Evolutionary conservation across 2,888 invertebrate genomes (phyloP).

Genomic region (Tetropium fuscum): DNA sequence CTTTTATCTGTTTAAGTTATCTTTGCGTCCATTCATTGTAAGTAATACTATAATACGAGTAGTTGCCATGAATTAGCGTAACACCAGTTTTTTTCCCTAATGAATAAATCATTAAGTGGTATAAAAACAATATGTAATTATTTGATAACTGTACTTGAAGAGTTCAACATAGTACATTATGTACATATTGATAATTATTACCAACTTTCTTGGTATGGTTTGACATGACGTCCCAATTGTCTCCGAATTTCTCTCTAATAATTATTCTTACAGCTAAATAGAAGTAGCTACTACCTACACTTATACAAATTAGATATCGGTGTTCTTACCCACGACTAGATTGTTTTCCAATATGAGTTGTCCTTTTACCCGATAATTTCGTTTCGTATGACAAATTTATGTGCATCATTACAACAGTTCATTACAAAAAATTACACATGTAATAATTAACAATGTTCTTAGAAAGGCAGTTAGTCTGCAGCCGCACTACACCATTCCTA

Average conservation of each 20-base stretch:
- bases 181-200: no score
- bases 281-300: slow-evolving; percentile 22
- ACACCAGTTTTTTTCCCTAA: no score
- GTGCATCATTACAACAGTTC: slow-evolving; percentile 26
- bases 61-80: background rate
- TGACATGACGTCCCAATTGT: slow-evolving; percentile 12
- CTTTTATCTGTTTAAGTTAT: no score
- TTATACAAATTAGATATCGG: slow-evolving; percentile 21
- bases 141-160: background rate
- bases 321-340: slow-evolving; percentile 27
- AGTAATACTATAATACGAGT: no score
- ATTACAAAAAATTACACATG: slow-evolving; percentile 41
- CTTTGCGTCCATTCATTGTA: no score
- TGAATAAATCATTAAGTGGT: background rate
- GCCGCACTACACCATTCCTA: slow-evolving; percentile 32
- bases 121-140: background rate
- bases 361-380: slow-evolving; percentile 17
- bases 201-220: background rate
- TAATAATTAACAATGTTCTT: slow-evolving; percentile 32
- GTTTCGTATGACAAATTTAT: slow-evolving; percentile 26
- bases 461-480: slow-evolving; percentile 23
- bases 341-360: slow-evolving; percentile 21
- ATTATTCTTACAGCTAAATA: slow-evolving; percentile 11
- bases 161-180: background rate
- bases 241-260: slow-evolving; percentile 7